Evolutionary conservation across 2,113 vertebrate genomes (phyloP), one percentile per base, ranked within the genome.

Genomic region (Apodemus sylvaticus): DNA sequence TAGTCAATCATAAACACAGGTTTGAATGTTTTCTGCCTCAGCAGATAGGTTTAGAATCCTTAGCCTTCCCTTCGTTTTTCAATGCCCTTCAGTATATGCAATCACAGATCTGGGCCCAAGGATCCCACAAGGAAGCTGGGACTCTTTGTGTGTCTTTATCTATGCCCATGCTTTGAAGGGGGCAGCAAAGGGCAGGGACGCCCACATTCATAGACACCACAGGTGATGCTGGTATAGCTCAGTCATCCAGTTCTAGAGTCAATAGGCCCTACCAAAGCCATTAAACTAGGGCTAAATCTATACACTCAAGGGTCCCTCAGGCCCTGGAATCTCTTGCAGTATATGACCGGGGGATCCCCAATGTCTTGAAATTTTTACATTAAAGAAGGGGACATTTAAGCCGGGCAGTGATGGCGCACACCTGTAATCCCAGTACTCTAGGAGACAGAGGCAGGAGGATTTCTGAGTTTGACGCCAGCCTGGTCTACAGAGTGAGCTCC

Each of bases 261-360:
- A 45, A 60, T 3, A 68, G 24, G 36, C 42, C 42, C 55, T 29
- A 53, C 34, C 34, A 22, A 24, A 74, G 39, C 39, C 81, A 53
- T 45, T 60, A 5, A 64, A 14, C 9, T 3, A 68, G 16, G 2
- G 17, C 14, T 48, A 90, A 55, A 60, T 3, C 1, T 34, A 90
- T 3, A 48, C 34, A 14, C 29, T 10, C 0, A 7, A 45, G 74
- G 51, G 22, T 55, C n/a, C n/a, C 10, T 13, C 2, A 26, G 29
- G 58, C 9, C 36, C 48, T 88, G 7, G 51, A 22, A 86, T 29
- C 36, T 62, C 26, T 14, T 88, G 62, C 2, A 13, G 17, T 76
- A 71, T 62, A n/a, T 70, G 19, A 36, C 9, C 62, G 13, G 11
- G 68, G 22, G 62, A 60, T 74, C 39, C 13, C 31, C 64, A 74